Percentiles rank a stretch among this genome's conserved stretches.
These are phyloP conservation scores for Nerophis ophidion DNA, from an alignment of 2,113 vertebrate species.

Conservation along the genomic window DNA sequence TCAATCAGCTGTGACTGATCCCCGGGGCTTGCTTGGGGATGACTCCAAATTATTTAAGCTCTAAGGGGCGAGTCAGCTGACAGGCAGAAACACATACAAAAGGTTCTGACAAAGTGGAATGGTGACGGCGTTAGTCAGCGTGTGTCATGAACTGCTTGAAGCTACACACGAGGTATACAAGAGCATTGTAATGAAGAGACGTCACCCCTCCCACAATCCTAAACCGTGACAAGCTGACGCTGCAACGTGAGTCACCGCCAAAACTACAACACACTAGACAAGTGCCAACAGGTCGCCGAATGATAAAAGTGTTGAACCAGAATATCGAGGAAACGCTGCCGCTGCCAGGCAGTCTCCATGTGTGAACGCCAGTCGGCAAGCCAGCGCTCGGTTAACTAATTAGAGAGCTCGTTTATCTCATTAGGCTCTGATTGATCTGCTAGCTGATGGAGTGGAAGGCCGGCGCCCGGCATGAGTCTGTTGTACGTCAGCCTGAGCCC, in stretches of 20 bases:
- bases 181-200: background rate
- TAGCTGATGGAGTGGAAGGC: slow-evolving; percentile 46
- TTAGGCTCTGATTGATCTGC: slow-evolving; percentile 61
- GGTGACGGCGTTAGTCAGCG: background rate
- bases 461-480: slow-evolving; percentile 30
- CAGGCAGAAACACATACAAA: background rate
- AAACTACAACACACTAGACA: too few relatives aligned
- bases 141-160: background rate
- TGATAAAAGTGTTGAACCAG: background rate
- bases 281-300: background rate
- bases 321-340: too few relatives aligned
- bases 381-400: slow-evolving; percentile 55
- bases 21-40: too few relatives aligned
- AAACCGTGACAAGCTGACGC: background rate
- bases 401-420: slow-evolving; percentile 59
- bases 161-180: background rate
- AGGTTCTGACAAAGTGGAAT: background rate
- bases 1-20: background rate
- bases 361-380: slow-evolving; percentile 32
- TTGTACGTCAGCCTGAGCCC: slow-evolving; percentile 25
- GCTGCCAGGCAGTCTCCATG: slow-evolving; percentile 26
- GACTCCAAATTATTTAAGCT: background rate
- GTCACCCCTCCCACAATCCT: slow-evolving; percentile 1
- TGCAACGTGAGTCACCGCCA: background rate
- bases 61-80: background rate